Conservation (phyloP, 2,888 invertebrate genomes). For the Hecatera dysodea region DNA sequence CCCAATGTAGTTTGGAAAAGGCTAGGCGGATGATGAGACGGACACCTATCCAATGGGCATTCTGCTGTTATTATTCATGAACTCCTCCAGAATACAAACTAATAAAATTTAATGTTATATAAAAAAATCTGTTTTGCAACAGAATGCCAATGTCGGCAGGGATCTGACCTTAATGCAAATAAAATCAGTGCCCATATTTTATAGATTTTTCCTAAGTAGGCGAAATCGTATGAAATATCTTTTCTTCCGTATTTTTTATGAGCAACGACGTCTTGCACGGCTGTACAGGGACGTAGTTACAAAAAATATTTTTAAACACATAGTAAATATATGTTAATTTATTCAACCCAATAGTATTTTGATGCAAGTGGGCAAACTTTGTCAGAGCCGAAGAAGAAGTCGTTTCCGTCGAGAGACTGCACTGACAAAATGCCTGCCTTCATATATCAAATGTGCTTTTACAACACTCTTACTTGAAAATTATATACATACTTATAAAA, state of each 20-base stretch:
- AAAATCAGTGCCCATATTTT: constrained; percentile 20
- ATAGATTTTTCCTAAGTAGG: constrained; percentile 27
- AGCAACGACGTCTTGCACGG: constrained; percentile 37
- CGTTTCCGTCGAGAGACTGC: neutral
- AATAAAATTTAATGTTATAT: neutral
- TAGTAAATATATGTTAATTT: too few relatives aligned
- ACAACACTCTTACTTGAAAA: neutral
- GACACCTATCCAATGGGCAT: too few relatives aligned
- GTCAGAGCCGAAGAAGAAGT: neutral
- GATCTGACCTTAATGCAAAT: constrained; percentile 22
- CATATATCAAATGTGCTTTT: neutral
- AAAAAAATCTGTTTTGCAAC: neutral
- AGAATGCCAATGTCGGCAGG: neutral
- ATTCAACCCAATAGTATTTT: too few relatives aligned
- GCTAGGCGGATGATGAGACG: too few relatives aligned
- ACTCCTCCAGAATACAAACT: too few relatives aligned
- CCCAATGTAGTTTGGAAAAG: too few relatives aligned
- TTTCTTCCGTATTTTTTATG: constrained; percentile 54
- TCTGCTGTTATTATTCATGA: too few relatives aligned
- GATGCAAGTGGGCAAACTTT: too few relatives aligned
- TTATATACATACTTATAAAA: too few relatives aligned
- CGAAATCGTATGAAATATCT: constrained; percentile 46
- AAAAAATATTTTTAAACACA: neutral
- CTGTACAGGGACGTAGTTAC: constrained; percentile 45
- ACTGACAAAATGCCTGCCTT: too few relatives aligned